Base-by-base conservation (phyloP, 2,888 invertebrate species). In the Nasonia oneida region DNA sequence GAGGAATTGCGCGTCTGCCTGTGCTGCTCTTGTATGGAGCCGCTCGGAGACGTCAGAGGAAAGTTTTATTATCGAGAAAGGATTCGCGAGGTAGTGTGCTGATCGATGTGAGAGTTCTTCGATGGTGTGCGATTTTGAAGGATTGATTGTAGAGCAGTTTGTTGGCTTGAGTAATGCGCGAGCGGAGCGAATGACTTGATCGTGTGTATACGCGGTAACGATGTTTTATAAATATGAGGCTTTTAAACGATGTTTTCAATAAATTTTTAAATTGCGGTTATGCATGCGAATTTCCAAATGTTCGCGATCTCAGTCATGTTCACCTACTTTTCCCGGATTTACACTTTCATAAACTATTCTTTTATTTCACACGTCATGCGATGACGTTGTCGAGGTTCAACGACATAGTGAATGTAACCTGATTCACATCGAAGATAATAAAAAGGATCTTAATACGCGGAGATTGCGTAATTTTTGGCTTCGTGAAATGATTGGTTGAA, bases 1-100 rank as follows among this genome's bases (percentile, higher is more conserved):
- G 67, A 67, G 76, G 81, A 71, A 79, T 84, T 75, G 70, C 75
- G 85, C 53, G 33, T n/a, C 42, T 39, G 33, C 42, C 78, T 50
- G 18, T 47, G 67, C 33, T 53, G 37, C 12, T 71, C 37, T 53
- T 71, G 37, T 71, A 37, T 53, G 14, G 57, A 57, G 57, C 8
- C 57, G 64, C 61, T 53, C 23, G n/a, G 23, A 47, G 47, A 14
- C 39, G 73, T 23, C 73, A 14, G 23, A 10, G 73, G 6, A 73
- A 33, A 12, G 64, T n/a, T 67, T 67, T 67, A 67, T 67, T 67
- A 3, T 67, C 64, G 64, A 67, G 64, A 67, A 57, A n/a, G n/a
- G 29, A 29, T 67, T 67, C 64, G 33, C 64, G 64, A 67, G 64
- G 14, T 15, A 4, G 23, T 23, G 23, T 12, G 61, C 1, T 3